A percentile compares a stretch with the other conserved stretches of the same genome.
Conservation (phyloP, 2,888 invertebrate species). For the Cinara cedri region DNA sequence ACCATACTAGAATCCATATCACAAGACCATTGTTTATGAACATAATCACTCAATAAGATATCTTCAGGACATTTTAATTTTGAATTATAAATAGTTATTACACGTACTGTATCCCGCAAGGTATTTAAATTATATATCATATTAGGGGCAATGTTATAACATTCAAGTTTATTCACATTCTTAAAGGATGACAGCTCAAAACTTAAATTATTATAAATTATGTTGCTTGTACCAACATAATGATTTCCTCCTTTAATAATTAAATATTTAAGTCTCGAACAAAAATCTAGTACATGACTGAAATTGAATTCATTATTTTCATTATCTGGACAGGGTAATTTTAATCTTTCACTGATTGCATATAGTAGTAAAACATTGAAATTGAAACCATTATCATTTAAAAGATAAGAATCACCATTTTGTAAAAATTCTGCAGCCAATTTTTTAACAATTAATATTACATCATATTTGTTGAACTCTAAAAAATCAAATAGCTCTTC, state of each 20-base stretch:
- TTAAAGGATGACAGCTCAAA: constrained; percentile 88
- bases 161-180: constrained; percentile 72
- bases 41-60: constrained; percentile 81
- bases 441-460: constrained; percentile 82
- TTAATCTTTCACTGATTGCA: constrained; percentile 87
- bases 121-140: constrained; percentile 71
- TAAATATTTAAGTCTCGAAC: constrained; percentile 75
- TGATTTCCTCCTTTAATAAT: constrained; percentile 72
- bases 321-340: constrained; percentile 81
- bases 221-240: constrained; percentile 80
- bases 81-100: constrained; percentile 70
- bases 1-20: constrained; percentile 59
- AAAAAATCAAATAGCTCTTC: constrained; percentile 82
- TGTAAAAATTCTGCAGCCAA: constrained; percentile 79
- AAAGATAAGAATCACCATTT: constrained; percentile 74
- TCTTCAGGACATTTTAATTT: constrained; percentile 75
- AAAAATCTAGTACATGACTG: constrained; percentile 88
- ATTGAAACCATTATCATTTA: constrained; percentile 70
- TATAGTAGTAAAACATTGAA: constrained; percentile 78
- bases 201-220: constrained; percentile 77
- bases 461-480: constrained; percentile 87
- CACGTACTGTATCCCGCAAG: constrained; percentile 70
- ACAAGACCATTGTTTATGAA: constrained; percentile 71
- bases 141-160: constrained; percentile 73
- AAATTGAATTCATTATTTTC: constrained; percentile 87